Conservation (phyloP, 2,888 invertebrate species). For the Lagria hirta region DNA sequence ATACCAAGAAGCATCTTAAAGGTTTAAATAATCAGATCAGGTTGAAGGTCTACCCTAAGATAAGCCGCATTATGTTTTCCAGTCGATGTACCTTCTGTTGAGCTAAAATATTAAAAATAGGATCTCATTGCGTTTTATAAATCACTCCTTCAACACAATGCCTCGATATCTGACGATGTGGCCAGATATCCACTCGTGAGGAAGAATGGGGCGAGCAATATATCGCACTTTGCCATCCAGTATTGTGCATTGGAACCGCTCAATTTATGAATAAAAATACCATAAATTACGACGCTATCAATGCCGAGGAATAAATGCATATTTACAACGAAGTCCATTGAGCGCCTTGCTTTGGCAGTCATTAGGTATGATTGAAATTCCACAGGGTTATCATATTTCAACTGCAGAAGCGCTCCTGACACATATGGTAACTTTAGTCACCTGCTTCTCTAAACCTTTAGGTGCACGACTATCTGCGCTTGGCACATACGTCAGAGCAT, state of each 20-base stretch:
- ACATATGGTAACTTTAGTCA: no score
- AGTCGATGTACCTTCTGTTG: constrained; percentile 41
- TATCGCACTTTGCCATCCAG: constrained; percentile 43
- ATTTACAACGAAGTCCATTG: constrained; percentile 43
- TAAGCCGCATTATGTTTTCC: constrained; percentile 44
- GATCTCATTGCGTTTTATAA: constrained; percentile 49
- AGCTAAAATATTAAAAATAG: constrained; percentile 46
- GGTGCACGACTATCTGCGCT: no score
- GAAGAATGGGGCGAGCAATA: constrained; percentile 45
- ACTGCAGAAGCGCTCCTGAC: no score
- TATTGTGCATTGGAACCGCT: constrained; percentile 47
- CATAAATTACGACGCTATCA: constrained; percentile 49
- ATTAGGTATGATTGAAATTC: constrained; percentile 39
- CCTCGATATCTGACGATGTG: constrained; percentile 44
- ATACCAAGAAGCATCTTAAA: no score
- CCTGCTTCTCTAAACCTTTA: no score
- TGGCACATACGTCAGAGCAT: no score
- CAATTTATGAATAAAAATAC: constrained; percentile 52
- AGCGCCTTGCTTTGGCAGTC: constrained; percentile 31
- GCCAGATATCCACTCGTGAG: constrained; percentile 44
- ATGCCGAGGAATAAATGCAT: constrained; percentile 49
- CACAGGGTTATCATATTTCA: constrained; percentile 22
- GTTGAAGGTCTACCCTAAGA: constrained; percentile 24
- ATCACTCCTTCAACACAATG: constrained; percentile 49
- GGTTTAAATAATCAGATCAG: no score